Conservation (phyloP, 1,140 invertebrate genomes). For the Calycopis cecrops region DNA sequence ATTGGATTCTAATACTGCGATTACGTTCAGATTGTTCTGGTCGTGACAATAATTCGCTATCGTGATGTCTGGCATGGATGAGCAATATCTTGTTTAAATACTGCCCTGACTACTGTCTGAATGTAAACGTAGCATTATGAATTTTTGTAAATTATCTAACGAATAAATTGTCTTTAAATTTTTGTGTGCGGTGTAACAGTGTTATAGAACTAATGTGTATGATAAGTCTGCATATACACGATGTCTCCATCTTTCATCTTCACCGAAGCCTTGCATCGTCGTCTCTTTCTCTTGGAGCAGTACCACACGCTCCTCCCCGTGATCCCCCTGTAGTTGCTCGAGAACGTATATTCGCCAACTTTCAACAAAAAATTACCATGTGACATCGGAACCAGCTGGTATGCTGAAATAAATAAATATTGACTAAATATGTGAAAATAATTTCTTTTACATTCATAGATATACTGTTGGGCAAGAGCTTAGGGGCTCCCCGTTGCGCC, state of each 20-base stretch:
- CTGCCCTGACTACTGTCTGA: no score
- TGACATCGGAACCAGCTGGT: conserved; percentile 15
- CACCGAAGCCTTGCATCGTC: conserved; percentile 24
- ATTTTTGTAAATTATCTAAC: not conserved
- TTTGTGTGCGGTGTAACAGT: no score
- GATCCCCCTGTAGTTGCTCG: conserved; percentile 19
- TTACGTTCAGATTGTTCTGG: no score
- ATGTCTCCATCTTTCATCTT: conserved; percentile 22
- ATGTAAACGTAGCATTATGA: no score
- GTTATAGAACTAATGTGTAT: conserved; percentile 25
- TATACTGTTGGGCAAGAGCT: not conserved
- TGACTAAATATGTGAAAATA: not conserved
- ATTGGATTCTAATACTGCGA: no score
- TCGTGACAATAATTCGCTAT: no score
- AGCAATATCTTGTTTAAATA: no score
- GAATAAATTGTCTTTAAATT: not conserved
- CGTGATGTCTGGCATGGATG: no score
- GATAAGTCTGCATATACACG: conserved; percentile 13
- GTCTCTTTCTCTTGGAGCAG: conserved; percentile 25
- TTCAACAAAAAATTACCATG: conserved; percentile 16
- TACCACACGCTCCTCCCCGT: conserved; percentile 27
- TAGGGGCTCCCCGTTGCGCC: no score
- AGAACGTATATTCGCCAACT: conserved; percentile 23
- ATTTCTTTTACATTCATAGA: no score
- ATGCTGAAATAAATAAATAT: not conserved